Evolutionary conservation across 1,140 invertebrate species (phyloP), one percentile per base, ranked within the genome.

Genomic region (Phenacoccus solenopsis): DNA sequence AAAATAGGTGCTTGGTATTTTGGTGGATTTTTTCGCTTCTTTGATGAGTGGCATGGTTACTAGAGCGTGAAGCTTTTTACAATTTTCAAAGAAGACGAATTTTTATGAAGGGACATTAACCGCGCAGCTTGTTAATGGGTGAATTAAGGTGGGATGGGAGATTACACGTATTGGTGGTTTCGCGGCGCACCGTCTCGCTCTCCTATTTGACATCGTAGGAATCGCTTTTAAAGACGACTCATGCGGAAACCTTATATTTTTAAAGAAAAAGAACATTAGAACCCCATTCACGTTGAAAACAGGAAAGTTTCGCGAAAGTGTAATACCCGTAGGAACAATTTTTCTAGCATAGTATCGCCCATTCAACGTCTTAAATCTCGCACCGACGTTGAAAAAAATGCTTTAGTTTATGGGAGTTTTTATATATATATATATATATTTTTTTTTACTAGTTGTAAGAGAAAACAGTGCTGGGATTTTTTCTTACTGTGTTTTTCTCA

Each of bases 231-330:
- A 49, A 49, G 38, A 49, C 38, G 38, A 49, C 38, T 49, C 38
- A 49, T 49, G 38, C 38, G 38, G 38, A 49, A 49, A 49, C 38
- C 38, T 49, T 49, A 49, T 49, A 49, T 49, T 49, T 49, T 49
- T 49, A 49, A 49, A 49, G 38, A 49, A 49, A 49, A 49, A 49
- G 38, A 49, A 49, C 38, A 49, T 49, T 49, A 49, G 38, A 49
- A 49, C 38, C 38, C 38, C 38, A n/a, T 49, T 49, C 38, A 49
- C 38, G 38, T 49, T 49, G 38, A 49, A 49, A 49, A 49, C 38
- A 49, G 38, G 38, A 49, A 49, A 49, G 38, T 49, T 49, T 49
- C 20, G 20, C 38, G 38, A 49, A 49, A 49, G 38, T 49, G 38
- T 49, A 49, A n/a, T 49, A 49, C 38, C 38, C 38, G 38, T 9